Base-by-base conservation (phyloP, 2,797 vertebrate species). In the Poecilia gillii region DNA sequence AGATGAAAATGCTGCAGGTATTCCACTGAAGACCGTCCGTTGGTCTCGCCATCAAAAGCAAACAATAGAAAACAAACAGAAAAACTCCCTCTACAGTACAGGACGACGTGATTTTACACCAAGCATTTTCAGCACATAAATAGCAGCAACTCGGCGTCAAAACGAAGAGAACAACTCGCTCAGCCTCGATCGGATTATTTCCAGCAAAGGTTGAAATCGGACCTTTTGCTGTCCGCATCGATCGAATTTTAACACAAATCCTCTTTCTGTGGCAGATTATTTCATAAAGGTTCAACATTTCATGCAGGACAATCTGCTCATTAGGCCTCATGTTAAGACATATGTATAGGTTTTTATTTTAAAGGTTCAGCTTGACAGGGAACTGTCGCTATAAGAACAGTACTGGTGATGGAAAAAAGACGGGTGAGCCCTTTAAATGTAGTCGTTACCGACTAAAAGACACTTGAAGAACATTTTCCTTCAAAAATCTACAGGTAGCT, bases 121-220 rank as follows among this genome's bases (percentile, higher is more conserved):
- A 23, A 82, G 33, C 12, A 39, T 59, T 76, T 70, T 81, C 62
- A 12, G 70, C 74, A 81, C 74, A 84, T 33, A 75, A n/a, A 73
- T 83, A 89, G 90, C 88, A 90, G 84, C 90, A 88, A 73, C 45
- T 55, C 55, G 43, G 81, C 39, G 39, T 79, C 76, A 79, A 46
- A 47, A 55, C 18, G 59, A 31, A 57, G 43, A 12, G 77, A 14
- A 36, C 66, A 74, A 66, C 28, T 47, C 7, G 12, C 41, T 7
- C 14, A 16, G 31, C 43, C 14, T 45, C 9, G 46, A 66, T 82
- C 72, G 9, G 72, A 78, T 51, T 51, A 73, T 57, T 6, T 57
- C 28, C 33, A 66, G 76, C 62, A 81, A 18, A 31, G 33, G 66
- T 18, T 25, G 6, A 28, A 79, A 59, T 74, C 55, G 25, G 20